Conservation (phyloP, 2,888 invertebrate genomes). For the Nephrotoma appendiculata region DNA sequence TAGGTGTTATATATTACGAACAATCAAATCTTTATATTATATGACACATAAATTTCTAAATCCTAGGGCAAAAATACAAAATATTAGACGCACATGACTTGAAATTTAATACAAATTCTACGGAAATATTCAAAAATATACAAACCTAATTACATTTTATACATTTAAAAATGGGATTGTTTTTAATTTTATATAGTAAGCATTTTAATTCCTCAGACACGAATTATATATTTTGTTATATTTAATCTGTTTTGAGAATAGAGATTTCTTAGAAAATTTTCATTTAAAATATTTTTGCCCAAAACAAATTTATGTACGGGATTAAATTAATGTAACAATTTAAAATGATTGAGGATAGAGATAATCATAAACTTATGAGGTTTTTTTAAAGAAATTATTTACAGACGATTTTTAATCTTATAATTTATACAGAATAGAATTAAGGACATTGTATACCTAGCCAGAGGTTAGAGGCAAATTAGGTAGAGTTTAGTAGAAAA, state of each 20-base stretch:
- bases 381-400: no score
- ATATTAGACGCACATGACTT: background rate
- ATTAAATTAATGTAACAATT: background rate
- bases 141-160: background rate
- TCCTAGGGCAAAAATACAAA: background rate
- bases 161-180: background rate
- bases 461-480: no score
- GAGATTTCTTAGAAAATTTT: background rate
- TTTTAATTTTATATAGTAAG: background rate
- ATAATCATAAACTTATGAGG: no score
- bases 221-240: background rate
- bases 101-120: background rate
- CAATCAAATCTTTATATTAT: background rate
- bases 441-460: no score
- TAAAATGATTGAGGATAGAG: background rate
- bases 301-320: background rate
- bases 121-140: background rate
- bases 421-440: no score
- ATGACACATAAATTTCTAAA: background rate
- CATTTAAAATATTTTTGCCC: background rate
- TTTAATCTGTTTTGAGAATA: background rate
- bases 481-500: no score
- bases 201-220: background rate
- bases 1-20: background rate
- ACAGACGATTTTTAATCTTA: no score